A percentile compares a stretch with the other conserved stretches of the same genome.
Conservation (phyloP, 2,113 vertebrate genomes). For the Phoxinus phoxinus region DNA sequence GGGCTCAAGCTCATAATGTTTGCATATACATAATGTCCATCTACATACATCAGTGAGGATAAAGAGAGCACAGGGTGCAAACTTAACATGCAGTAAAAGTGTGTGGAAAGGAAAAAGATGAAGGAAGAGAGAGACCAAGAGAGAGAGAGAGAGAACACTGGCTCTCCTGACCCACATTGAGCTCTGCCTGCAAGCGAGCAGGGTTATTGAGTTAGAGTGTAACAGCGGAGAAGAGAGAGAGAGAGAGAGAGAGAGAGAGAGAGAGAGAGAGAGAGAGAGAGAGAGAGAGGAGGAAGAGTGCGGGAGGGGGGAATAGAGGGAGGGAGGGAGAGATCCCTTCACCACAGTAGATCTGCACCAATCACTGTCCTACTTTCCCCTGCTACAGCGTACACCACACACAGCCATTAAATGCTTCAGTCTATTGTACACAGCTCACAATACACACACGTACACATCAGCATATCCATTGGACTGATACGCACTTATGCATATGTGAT, state of each 20-base stretch:
- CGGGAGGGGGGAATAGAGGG: background rate
- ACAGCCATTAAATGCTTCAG: constrained; percentile 21
- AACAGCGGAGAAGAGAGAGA: constrained; percentile 26
- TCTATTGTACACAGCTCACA: constrained; percentile 24
- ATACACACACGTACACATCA: constrained; percentile 10
- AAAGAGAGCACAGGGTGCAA: background rate
- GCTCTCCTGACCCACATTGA: constrained; percentile 81
- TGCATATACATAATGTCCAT: background rate
- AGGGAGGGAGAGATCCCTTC: constrained; percentile 41
- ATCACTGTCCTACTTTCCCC: constrained; percentile 54
- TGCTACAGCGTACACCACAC: constrained; percentile 32
- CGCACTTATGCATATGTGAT: constrained; percentile 35
- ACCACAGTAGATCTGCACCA: constrained; percentile 51
- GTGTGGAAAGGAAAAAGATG: background rate
- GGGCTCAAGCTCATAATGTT: background rate
- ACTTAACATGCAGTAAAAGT: background rate
- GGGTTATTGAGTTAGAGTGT: constrained; percentile 42
- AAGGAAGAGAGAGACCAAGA: constrained; percentile 53
- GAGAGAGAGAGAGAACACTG: constrained; percentile 66
- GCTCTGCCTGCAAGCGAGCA: constrained; percentile 71
- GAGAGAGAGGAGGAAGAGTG: background rate
- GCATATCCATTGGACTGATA: constrained; percentile 29
- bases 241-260: constrained; percentile 2
- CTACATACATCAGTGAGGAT: background rate
- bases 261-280: constrained; percentile 14